These are phyloP conservation scores for Trididemnum nubilum DNA, from an alignment of 23 tunicate species.

Conservation along the genomic window DNA sequence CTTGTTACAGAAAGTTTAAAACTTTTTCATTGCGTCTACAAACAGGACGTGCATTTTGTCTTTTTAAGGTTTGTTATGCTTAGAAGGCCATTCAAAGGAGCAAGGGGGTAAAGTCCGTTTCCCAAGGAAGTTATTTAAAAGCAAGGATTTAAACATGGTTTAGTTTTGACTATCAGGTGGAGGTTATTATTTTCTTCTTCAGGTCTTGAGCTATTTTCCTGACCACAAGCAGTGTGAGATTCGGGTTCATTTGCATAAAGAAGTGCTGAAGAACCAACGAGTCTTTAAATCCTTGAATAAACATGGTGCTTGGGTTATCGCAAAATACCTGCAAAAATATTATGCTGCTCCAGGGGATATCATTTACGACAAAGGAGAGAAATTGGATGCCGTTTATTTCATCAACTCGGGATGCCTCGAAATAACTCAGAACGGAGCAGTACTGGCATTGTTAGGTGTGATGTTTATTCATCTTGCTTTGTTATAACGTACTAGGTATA, in stretches of 20 bases:
- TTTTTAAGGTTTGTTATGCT: too few relatives aligned
- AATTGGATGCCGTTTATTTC: slow-evolving; percentile 45
- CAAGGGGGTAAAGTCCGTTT: too few relatives aligned
- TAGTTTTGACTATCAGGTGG: too few relatives aligned
- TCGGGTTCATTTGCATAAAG: slow-evolving; percentile 45
- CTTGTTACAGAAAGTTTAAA: too few relatives aligned
- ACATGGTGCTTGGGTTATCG: slow-evolving; percentile 38
- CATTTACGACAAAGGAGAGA: slow-evolving; percentile 58
- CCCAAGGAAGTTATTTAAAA: too few relatives aligned
- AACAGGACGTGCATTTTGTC: too few relatives aligned
- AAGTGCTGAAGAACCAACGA: slow-evolving; percentile 39
- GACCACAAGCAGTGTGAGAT: slow-evolving; percentile 71
- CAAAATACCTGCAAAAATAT: slow-evolving; percentile 38
- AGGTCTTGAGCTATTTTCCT: slow-evolving; percentile 61
- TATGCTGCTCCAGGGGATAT: slow-evolving; percentile 72
- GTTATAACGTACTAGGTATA: too few relatives aligned
- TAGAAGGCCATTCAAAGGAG: too few relatives aligned
- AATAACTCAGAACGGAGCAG: slow-evolving; percentile 40
- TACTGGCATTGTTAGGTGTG: slow-evolving; percentile 59
- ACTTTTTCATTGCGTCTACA: too few relatives aligned
- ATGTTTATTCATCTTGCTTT: neutral
- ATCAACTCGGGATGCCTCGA: slow-evolving; percentile 64
- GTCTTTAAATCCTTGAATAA: slow-evolving; percentile 37
- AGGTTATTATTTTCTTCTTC: too few relatives aligned
- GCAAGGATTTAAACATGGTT: too few relatives aligned